Evolutionary conservation across 2,797 vertebrate species (phyloP).

Genomic region (Carapus acus): DNA sequence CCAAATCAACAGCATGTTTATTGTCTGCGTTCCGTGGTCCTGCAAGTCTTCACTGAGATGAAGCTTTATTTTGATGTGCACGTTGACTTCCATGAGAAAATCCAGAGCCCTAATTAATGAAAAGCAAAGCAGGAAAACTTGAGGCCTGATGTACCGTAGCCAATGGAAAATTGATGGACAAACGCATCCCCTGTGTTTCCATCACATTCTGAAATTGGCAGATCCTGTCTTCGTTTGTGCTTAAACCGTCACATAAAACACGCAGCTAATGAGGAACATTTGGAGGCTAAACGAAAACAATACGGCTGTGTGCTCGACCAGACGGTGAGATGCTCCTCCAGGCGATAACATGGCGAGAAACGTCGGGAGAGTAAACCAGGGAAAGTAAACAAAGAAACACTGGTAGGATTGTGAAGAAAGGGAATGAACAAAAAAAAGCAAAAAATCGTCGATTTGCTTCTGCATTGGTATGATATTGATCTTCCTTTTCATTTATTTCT

Average conservation of each 20-base stretch:
- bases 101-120: too few species aligned
- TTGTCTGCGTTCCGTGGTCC: constrained; percentile 25
- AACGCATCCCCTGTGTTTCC: constrained; percentile 35
- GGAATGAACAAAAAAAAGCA: too few species aligned
- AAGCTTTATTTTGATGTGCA: constrained; percentile 8
- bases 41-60: constrained; percentile 9
- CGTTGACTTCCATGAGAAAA: constrained; percentile 35
- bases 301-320: constrained; percentile 21
- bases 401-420: too few species aligned
- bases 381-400: constrained; percentile 19
- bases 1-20: constrained; percentile 21
- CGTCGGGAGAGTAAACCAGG: constrained; percentile 9
- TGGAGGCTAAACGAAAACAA: constrained; percentile 50
- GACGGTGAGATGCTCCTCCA: constrained; percentile 43
- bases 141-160: constrained; percentile 48
- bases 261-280: constrained; percentile 62
- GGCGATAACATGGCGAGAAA: constrained; percentile 39
- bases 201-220: constrained; percentile 52
- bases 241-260: constrained; percentile 57
- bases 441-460: too few species aligned
- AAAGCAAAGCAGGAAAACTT: constrained; percentile 30
- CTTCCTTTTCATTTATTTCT: too few species aligned
- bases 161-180: constrained; percentile 49
- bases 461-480: too few species aligned
- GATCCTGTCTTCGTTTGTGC: constrained; percentile 51